phyloP scores from a whole-genome alignment of 1,140 invertebrate genomes.

The Pentalonia nigronervosa region DNA sequence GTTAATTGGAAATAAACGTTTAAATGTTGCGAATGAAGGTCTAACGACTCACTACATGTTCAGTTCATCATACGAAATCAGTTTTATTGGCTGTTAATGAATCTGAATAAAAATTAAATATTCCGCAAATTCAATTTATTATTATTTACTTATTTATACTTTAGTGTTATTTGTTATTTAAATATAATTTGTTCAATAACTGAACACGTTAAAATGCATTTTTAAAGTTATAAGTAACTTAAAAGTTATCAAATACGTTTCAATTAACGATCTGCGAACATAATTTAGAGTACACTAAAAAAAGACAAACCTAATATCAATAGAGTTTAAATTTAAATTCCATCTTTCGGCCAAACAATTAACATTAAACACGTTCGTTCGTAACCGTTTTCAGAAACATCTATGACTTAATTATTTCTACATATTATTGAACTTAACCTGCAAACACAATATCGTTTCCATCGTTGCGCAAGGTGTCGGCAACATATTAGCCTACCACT shows the following conservation, averaged over 20 bases:
- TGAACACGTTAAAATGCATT: no score
- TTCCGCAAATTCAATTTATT: no score
- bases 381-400: not conserved
- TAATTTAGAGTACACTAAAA: not conserved
- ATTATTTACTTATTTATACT: no score
- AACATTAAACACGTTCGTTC: not conserved
- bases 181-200: no score
- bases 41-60: not conserved
- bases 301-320: not conserved
- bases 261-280: no score
- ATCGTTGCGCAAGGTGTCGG: not conserved
- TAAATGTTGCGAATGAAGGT: not conserved
- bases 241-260: no score
- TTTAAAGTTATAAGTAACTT: no score
- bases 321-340: not conserved
- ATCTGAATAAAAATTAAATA: not conserved
- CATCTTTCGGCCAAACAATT: not conserved
- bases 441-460: not conserved
- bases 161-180: no score
- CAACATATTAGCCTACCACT: not conserved
- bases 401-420: not conserved
- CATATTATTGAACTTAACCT: not conserved
- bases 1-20: not conserved
- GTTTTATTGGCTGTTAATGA: not conserved
- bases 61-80: not conserved